These are phyloP conservation scores for Drosophila serrata DNA, from an alignment of 1,140 invertebrate genomes.

Conservation along the genomic window DNA sequence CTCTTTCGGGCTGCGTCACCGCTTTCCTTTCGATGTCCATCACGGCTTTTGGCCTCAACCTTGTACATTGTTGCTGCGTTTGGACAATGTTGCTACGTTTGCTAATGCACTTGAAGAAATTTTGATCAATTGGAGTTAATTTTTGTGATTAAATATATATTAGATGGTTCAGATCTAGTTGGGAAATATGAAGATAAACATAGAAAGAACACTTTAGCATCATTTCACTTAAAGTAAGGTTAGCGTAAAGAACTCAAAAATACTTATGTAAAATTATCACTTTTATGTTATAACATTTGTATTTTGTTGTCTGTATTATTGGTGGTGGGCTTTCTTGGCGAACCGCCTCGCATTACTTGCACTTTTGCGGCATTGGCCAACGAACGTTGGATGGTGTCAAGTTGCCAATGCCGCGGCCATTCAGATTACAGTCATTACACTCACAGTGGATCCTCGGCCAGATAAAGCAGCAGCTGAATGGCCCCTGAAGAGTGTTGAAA, in stretches of 20 bases:
- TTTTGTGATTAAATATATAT: background rate
- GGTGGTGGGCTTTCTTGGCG: slow-evolving; percentile 57
- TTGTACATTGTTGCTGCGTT: slow-evolving; percentile 23
- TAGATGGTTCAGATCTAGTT: background rate
- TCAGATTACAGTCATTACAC: slow-evolving; percentile 68
- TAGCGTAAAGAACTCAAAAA: no score
- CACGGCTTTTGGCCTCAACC: slow-evolving; percentile 27
- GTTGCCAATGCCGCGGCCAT: slow-evolving; percentile 48
- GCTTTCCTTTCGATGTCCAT: slow-evolving; percentile 64
- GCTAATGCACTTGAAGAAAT: slow-evolving; percentile 4
- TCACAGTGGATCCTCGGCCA: slow-evolving; percentile 17
- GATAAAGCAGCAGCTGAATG: slow-evolving; percentile 12
- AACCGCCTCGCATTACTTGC: slow-evolving; percentile 69
- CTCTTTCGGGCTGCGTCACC: slow-evolving; percentile 57
- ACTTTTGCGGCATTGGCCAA: slow-evolving; percentile 71
- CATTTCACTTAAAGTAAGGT: no score
- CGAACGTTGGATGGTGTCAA: slow-evolving; percentile 58
- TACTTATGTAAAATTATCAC: background rate
- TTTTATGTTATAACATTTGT: background rate
- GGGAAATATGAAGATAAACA: background rate
- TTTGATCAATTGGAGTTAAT: background rate
- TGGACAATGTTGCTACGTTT: slow-evolving; percentile 15
- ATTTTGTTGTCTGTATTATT: slow-evolving; percentile 1
- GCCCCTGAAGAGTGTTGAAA: slow-evolving; percentile 35
- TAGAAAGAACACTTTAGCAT: background rate